These are phyloP conservation scores for Sebastes goodei DNA, from an alignment of 2,797 vertebrate genomes.

Conservation along the genomic window DNA sequence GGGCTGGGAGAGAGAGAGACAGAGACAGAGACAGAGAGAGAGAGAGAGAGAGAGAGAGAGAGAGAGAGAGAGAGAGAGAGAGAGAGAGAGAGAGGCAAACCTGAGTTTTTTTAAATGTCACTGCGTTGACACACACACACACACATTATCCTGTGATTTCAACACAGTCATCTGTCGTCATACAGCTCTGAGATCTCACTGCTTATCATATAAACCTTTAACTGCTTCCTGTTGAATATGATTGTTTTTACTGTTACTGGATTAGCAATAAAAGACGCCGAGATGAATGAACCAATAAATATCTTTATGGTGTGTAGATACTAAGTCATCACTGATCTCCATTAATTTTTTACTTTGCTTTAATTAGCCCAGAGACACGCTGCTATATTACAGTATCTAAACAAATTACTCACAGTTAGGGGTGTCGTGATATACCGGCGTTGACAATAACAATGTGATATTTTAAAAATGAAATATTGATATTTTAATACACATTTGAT, in stretches of 20 bases:
- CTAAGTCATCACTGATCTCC: neutral
- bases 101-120: slow-evolving; percentile 30
- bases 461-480: no score
- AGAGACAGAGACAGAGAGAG: no score
- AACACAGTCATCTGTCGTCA: neutral
- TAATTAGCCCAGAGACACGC: neutral
- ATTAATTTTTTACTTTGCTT: neutral
- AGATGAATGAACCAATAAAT: neutral
- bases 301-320: neutral
- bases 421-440: no score
- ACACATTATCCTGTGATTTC: neutral
- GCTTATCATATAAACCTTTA: neutral
- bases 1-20: neutral
- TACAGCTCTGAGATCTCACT: neutral
- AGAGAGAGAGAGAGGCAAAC: neutral
- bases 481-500: no score
- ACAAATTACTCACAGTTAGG: neutral
- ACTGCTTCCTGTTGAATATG: neutral
- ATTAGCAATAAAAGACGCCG: neutral
- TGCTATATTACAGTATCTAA: neutral
- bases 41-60: no score
- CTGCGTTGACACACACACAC: neutral
- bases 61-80: no score
- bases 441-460: no score
- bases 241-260: neutral